These are phyloP conservation scores for Rhamnusium bicolor DNA, from an alignment of 2,888 invertebrate species.

Conservation along the genomic window DNA sequence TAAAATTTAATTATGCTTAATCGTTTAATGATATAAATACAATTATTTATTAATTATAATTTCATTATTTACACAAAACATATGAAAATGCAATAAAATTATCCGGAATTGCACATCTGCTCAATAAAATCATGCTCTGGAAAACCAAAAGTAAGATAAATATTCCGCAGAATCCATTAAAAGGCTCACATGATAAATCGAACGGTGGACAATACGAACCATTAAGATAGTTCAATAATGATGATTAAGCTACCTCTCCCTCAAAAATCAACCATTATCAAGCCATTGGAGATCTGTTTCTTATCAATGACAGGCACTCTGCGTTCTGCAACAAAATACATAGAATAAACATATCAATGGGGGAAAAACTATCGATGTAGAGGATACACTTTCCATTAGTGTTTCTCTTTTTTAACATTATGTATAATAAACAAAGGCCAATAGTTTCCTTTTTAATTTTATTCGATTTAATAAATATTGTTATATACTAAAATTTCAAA, in stretches of 20 bases:
- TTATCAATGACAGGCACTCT: conserved; percentile 55
- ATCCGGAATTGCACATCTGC: conserved; percentile 43
- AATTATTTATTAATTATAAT: neutral
- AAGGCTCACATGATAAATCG: conserved; percentile 66
- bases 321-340: conserved; percentile 53
- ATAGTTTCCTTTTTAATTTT: no score
- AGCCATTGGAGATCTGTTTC: conserved; percentile 62
- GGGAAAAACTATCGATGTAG: conserved; percentile 40
- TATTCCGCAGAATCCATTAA: conserved; percentile 66
- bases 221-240: conserved; percentile 70
- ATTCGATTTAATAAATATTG: no score
- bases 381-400: conserved; percentile 33
- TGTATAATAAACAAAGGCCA: no score
- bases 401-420: no score
- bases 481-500: no score
- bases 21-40: no score
- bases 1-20: no score
- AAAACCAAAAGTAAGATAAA: conserved; percentile 62
- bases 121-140: conserved; percentile 54
- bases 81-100: neutral
- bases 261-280: conserved; percentile 66
- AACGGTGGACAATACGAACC: conserved; percentile 70
- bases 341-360: conserved; percentile 47
- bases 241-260: conserved; percentile 70
- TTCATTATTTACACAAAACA: neutral